phyloP scores from a whole-genome alignment of 1,140 invertebrate genomes.

The Ptiloglossa arizonensis region DNA sequence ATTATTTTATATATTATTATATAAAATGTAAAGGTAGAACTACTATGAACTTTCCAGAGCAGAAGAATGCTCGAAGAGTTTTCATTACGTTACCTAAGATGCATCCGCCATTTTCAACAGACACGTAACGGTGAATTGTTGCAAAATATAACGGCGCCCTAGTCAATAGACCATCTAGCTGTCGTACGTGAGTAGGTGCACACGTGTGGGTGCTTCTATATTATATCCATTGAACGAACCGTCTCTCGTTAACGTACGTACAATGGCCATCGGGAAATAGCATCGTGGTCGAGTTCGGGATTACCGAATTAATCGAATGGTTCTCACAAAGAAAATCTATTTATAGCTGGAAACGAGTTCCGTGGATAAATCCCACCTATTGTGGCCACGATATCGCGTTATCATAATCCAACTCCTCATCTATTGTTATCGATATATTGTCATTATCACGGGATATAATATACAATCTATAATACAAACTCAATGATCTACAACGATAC shows the following conservation, averaged over 20 bases:
- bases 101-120: not conserved
- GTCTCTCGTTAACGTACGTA: slow-evolving; percentile 23
- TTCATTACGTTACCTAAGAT: not conserved
- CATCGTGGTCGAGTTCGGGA: slow-evolving; percentile 24
- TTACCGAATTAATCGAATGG: slow-evolving; percentile 32
- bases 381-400: slow-evolving; percentile 5
- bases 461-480: not conserved
- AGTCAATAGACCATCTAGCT: not conserved
- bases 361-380: slow-evolving; percentile 11
- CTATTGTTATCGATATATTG: not conserved
- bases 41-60: not conserved
- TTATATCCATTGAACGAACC: slow-evolving; percentile 21
- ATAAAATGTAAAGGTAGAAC: too few species aligned
- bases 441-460: not conserved
- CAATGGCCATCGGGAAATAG: slow-evolving; percentile 30
- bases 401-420: not conserved
- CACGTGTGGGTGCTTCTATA: not conserved
- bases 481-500: not conserved
- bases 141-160: slow-evolving; percentile 18
- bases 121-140: slow-evolving; percentile 8
- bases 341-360: slow-evolving; percentile 11
- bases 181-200: not conserved
- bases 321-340: slow-evolving; percentile 26
- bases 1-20: too few species aligned
- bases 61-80: not conserved